Evolutionary conservation across 2,113 vertebrate genomes (phyloP), one percentile per base, ranked within the genome.

Genomic region (Sphyrna mokarran): DNA sequence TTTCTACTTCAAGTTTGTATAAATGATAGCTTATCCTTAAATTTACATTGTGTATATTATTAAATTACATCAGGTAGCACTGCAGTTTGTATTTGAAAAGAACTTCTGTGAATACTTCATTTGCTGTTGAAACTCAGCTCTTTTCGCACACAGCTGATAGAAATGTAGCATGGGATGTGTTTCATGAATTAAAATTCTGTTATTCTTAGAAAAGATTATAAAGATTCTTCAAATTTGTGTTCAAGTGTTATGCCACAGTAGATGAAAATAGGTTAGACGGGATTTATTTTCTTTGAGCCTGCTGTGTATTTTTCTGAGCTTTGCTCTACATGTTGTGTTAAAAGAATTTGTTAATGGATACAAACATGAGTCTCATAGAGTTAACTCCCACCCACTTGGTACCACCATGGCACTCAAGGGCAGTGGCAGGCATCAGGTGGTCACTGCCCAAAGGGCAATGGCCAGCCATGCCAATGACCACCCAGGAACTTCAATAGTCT

Each of bases 281-380:
- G 87, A 91, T 63, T 61, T 91, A 1, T 9, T 22, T 86, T 22
- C 83, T 91, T 33, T 61, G 87, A 90, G 87, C 26, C 87, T 63
- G 87, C 26, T 91, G 58, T 91, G 8, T 33, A 63, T n/a, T n/a
- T 20, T 23, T 63, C 63, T 58, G 54, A 91, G 26, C 22, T 91
- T 91, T 18, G 54, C 54, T n/a, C 10, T 91, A 33, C 54, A 33
- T 91, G 29, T 29, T 61, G 87, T n/a, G 54, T 91, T 33, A 63
- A 91, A 63, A 91, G 23, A 91, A 91, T 91, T 63, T 91, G 54
- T 63, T 63, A 91, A 91, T 91, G 54, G 54, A 91, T 33, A 54
- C 48, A 61, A 11, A 33, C 26, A 29, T 91, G 18, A n/a, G 61
- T n/a, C 20, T n/a, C 23, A 61, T 87, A 54, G 43, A 54, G 54